A percentile compares a stretch with the other conserved stretches of the same genome.
Evolutionary conservation across 2,888 invertebrate species (phyloP).

Genomic region (Alviniconcha strummeri): DNA sequence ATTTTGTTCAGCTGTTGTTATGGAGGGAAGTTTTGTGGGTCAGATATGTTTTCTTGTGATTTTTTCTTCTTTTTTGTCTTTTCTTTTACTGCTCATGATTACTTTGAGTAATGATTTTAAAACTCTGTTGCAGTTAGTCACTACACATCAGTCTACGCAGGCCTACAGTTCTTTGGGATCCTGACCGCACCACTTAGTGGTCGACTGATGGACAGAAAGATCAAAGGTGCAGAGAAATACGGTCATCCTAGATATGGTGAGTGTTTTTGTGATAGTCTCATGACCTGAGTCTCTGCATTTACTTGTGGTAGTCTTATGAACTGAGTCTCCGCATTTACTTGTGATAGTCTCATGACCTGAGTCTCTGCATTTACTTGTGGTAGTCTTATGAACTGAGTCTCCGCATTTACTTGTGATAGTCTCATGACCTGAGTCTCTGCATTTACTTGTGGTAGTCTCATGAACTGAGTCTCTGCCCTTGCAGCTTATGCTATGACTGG

Average conservation of each 20-base stretch:
- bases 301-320: too few species aligned
- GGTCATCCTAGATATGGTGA: constrained; percentile 38
- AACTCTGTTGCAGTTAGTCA: constrained; percentile 46
- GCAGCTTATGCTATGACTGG: too few species aligned
- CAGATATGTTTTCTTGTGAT: neutral
- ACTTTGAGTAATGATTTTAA: neutral
- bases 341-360: too few species aligned
- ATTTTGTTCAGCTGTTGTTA: neutral
- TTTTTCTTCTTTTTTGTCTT: neutral
- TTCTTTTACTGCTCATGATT: neutral
- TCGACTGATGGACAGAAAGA: constrained; percentile 51
- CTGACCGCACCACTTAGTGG: constrained; percentile 50
- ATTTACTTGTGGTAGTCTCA: too few species aligned
- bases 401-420: too few species aligned
- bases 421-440: too few species aligned
- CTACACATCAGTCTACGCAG: constrained; percentile 50
- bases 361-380: too few species aligned
- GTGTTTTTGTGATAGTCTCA: neutral
- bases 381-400: too few species aligned
- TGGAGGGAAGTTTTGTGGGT: neutral
- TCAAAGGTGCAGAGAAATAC: constrained; percentile 32
- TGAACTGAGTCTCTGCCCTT: too few species aligned
- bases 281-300: too few species aligned
- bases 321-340: too few species aligned
- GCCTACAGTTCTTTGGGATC: constrained; percentile 50